Evolutionary conservation across 2,113 vertebrate species (phyloP).

Genomic region (Lanius ludovicianus): DNA sequence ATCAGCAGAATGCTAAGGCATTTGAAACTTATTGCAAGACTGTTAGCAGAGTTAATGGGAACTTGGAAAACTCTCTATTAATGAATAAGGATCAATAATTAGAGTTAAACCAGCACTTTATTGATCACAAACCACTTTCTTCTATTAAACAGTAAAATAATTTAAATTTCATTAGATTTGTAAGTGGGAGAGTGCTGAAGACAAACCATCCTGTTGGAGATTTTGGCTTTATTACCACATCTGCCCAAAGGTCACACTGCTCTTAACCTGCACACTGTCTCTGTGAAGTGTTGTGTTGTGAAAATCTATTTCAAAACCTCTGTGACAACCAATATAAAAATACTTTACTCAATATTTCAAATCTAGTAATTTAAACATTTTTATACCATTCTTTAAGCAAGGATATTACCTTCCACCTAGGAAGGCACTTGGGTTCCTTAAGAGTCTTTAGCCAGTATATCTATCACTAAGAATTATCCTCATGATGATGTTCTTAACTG

Average conservation of each 20-base stretch:
- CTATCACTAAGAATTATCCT: conserved; percentile 55
- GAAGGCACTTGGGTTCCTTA: background rate
- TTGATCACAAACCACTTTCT: background rate
- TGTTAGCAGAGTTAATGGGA: background rate
- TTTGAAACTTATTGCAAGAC: background rate
- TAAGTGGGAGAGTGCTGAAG: background rate
- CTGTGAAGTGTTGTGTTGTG: background rate
- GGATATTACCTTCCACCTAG: background rate
- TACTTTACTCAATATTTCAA: background rate
- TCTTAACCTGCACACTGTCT: background rate
- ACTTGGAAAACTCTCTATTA: background rate
- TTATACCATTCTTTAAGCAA: background rate
- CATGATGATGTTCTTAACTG: conserved; percentile 47
- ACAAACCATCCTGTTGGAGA: background rate
- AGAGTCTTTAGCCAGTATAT: conserved; percentile 3
- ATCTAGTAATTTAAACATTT: conserved; percentile 26
- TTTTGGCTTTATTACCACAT: background rate
- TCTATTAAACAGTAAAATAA: background rate
- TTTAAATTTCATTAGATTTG: background rate
- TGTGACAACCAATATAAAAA: background rate
- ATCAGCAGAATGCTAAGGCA: background rate
- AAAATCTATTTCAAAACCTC: background rate
- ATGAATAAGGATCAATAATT: background rate
- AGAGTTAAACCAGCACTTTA: background rate
- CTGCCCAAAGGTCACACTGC: background rate